Percentiles rank a stretch among this genome's conserved stretches.
Evolutionary conservation across 2,888 invertebrate species (phyloP).

Genomic region (Sepioteuthis lessoniana): DNA sequence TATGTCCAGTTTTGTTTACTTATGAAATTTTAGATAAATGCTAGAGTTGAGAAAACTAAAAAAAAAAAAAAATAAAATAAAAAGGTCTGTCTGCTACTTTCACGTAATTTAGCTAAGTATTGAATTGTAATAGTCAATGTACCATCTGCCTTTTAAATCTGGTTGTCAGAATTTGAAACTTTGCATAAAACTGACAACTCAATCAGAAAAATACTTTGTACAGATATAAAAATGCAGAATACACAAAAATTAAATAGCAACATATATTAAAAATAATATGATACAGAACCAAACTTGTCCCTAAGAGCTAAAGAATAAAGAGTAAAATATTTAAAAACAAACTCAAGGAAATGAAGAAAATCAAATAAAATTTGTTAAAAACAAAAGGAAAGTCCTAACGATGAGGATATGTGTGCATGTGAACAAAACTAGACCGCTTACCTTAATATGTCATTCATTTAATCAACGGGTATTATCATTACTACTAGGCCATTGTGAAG

Average conservation of each 20-base stretch:
- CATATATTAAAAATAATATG: not conserved
- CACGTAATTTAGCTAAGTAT: not conserved
- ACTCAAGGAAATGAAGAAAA: not conserved
- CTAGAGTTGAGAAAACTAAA: not conserved
- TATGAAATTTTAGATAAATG: not conserved
- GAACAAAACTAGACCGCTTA: not conserved
- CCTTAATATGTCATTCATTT: constrained; percentile 46
- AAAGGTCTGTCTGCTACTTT: constrained; percentile 8
- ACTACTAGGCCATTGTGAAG: constrained; percentile 43
- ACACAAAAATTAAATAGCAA: not conserved
- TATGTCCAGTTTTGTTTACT: not conserved
- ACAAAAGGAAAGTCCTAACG: not conserved
- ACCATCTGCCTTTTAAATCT: not conserved
- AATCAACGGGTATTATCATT: constrained; percentile 43
- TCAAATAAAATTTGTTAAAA: not conserved
- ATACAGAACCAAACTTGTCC: not conserved
- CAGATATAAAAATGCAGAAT: not conserved
- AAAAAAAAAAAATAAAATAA: not conserved
- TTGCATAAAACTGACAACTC: not conserved
- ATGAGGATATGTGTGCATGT: not conserved
- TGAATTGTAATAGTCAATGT: not conserved
- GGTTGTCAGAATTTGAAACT: not conserved
- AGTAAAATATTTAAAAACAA: not conserved
- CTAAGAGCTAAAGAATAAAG: not conserved
- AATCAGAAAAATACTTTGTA: not conserved